A percentile compares a stretch with the other conserved stretches of the same genome.
These are phyloP conservation scores for Hemicordylus capensis DNA, from an alignment of 2,113 vertebrate species.

Conservation along the genomic window DNA sequence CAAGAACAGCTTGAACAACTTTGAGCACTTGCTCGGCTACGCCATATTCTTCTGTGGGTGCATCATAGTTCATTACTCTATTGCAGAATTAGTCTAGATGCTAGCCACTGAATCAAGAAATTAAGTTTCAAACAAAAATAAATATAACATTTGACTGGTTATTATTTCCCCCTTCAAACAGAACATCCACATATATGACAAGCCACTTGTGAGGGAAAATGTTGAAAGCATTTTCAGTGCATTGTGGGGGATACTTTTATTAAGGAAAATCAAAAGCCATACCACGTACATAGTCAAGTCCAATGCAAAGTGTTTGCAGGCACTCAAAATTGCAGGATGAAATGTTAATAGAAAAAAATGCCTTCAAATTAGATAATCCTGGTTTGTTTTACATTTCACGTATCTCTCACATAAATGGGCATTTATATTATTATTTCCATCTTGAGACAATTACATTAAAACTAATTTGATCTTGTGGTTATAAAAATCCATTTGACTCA, in stretches of 20 bases:
- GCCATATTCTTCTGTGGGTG: no score
- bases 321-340: conserved; percentile 18
- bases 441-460: conserved; percentile 57
- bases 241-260: background rate
- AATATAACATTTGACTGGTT: background rate
- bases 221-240: no score
- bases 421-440: conserved; percentile 48
- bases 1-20: no score
- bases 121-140: background rate
- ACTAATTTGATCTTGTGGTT: conserved; percentile 47
- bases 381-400: conserved; percentile 41
- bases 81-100: no score
- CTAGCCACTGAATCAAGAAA: background rate
- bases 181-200: background rate
- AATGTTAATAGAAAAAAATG: conserved; percentile 12
- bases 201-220: background rate
- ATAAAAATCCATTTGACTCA: conserved; percentile 54
- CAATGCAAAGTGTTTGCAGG: conserved; percentile 4
- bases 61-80: no score
- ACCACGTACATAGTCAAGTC: background rate
- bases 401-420: conserved; percentile 32
- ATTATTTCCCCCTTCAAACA: background rate
- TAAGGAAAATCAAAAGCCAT: background rate
- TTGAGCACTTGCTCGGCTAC: no score
- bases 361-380: conserved; percentile 31